Base-by-base conservation (phyloP, 2,113 vertebrate species). In the Gallinago undulata region DNA sequence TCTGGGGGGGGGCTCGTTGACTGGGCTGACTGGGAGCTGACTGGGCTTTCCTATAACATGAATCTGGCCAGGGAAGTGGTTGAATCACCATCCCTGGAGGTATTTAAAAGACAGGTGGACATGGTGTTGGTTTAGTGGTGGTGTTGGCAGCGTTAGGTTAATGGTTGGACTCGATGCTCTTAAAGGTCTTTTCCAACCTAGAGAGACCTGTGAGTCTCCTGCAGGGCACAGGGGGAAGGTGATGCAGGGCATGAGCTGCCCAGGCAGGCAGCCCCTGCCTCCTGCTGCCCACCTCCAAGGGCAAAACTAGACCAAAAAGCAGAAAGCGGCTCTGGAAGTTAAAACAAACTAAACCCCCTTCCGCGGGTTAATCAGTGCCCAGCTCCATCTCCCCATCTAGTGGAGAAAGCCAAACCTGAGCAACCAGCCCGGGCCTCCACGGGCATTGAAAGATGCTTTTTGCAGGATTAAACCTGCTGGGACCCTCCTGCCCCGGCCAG, bases 381-480 rank as follows among this genome's bases (percentile, higher is more conserved):
- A 9, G 91, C 93, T 95, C 96, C 85, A 89, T 85, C 87, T 94
- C 94, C 63, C 96, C 97, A 92, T 81, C 97, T 97, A 97, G 96
- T 39, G 96, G 96, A 80, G 91, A 85, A 30, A 82, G 28, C 6
- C 70, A 16, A 66, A 6, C 2, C 39, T 15, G 2, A 57, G 82
- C 82, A 27, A 74, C 83, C 83, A 56, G 48, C 37, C 47, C 0
- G 19, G 37, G 55, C 24, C 53, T 12, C 35, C 2, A 12, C 18
- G 5, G 16, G 3, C 30, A n/a, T 19, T 30, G 50, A 6, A 30
- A 51, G 12, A 41, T 10, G 45, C 48, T 60, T 50, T 57, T 56
- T 56, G 39, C 27, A 0, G 6, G 13, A 11, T 35, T 17, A 18
- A n/a, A 35, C 3, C 55, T 6, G 27, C 73, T 13, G 56, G 33